Evolutionary conservation across 2,113 vertebrate genomes (phyloP).

Genomic region (Ia io): DNA sequence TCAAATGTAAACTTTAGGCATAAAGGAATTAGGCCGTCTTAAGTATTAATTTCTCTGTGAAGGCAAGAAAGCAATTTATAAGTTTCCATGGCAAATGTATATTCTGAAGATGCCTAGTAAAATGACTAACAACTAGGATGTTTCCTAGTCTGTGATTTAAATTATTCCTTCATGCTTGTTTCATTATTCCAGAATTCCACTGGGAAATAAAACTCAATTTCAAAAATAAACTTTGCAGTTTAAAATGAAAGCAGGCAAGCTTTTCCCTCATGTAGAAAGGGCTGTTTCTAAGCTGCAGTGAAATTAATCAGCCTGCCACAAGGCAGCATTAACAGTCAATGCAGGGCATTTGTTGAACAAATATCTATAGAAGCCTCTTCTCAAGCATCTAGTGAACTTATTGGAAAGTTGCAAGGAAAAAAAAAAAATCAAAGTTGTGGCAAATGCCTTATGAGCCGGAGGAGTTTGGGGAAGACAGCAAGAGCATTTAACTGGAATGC

Average conservation of each 20-base stretch:
- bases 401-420: background rate
- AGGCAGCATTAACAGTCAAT: background rate
- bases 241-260: conserved; percentile 19
- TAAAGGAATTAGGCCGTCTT: background rate
- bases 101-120: background rate
- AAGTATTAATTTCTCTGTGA: background rate
- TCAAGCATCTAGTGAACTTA: background rate
- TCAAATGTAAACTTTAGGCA: background rate
- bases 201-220: conserved; percentile 47
- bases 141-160: background rate
- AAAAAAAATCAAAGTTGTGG: background rate
- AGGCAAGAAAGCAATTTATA: background rate
- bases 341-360: background rate
- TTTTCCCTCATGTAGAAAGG: background rate
- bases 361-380: background rate
- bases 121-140: background rate
- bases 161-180: background rate
- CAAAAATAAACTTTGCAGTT: conserved; percentile 45
- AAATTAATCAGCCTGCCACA: conserved; percentile 29
- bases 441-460: background rate
- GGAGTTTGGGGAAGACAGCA: background rate
- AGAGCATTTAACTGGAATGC: background rate
- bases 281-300: background rate
- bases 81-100: background rate
- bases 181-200: conserved; percentile 5